Evolutionary conservation across 2,797 vertebrate species (phyloP), one percentile per base, ranked within the genome.

Genomic region (Notoglanidium macrostoma): DNA sequence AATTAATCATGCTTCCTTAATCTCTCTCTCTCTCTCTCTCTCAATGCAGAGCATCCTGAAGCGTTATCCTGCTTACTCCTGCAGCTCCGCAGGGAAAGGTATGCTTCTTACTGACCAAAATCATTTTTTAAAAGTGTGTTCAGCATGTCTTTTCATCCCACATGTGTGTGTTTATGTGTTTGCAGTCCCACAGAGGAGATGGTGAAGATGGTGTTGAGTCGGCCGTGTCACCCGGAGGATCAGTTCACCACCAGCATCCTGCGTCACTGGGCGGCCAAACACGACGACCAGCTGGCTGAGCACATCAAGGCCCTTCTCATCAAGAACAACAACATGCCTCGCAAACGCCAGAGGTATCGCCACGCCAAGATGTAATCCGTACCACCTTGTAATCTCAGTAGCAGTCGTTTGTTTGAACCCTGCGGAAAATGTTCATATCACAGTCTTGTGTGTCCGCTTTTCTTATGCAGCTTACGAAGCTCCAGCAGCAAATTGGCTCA

Each of bases 161-260:
- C 12, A 0, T 85, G 26, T 51, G 40, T 23, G 40, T 21, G 29
- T 51, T 11, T 10, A 1, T 29, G 14, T 40, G 0, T 2, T 57
- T 17, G 0, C 90, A 99, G 98, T 92, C 98, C 97, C 11, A 98
- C 95, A 0, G 98, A 99, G 94, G 98, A 99, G 94, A 99, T 99
- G 98, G 98, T 99, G 72, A 99, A 98, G 95, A 98, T 99, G 98
- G 97, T 99, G 61, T 93, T 99, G 91, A 98, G 97, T 92, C 95
- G 98, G 0, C 98, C 98, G 0, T 99, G 98, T 90, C 97, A 98
- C 88, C 95, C 95, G 0, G 98, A 98, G 0, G 98, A 99, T 90
- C 98, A 99, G 94, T 99, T 99, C 94, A 98, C 98, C 94, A 99
- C 98, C 40, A 99, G 98, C 93, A 96, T 99, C 92, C 96, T 99